Evolutionary conservation across 2,797 vertebrate genomes (phyloP), one percentile per base, ranked within the genome.

Genomic region (Sebastes cheni): DNA sequence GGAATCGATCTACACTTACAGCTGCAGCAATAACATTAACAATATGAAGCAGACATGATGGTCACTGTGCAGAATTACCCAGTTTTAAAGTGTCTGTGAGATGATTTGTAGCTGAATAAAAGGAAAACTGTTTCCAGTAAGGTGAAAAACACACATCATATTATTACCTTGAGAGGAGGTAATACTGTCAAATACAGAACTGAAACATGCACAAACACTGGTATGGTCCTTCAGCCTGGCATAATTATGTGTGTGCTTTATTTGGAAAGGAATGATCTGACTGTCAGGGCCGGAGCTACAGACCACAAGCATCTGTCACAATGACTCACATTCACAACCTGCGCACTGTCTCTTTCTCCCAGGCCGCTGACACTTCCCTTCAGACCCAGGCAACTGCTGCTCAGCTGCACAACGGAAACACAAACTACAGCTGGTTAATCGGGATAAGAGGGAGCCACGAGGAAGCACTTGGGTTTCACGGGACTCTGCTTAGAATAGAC

Each of bases 401-500:
- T 69, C 36, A 4, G 12, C 68, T 75, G 80, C 13, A 76, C 30
- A 77, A 29, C 68, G 81, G 54, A 39, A 39, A 78, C 74, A 84
- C 70, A 75, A 64, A 75, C 68, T 81, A 16, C 86, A 87, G 87
- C 83, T 79, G 87, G 25, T 85, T 89, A 83, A 83, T 88, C 75
- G 64, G 86, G 87, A 77, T 78, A 72, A 87, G 83, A 84, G 71
- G 68, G 82, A 85, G 86, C 82, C 91, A 91, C 88, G 82, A 92
- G 91, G 92, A 92, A 93, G 90, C 91, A 93, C 91, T 93, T 89
- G 83, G 85, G 84, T 90, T 92, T 91, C 90, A 92, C 84, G 75
- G 88, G 86, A 93, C 87, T 77, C 83, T 58, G 81, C 89, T 87
- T 34, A 89, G 85, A 91, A 90, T 87, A 91, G 88, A 88, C n/a